Base-by-base conservation (phyloP, 92 coral and sea anemone genomes). In the Actinostola sp. region DNA sequence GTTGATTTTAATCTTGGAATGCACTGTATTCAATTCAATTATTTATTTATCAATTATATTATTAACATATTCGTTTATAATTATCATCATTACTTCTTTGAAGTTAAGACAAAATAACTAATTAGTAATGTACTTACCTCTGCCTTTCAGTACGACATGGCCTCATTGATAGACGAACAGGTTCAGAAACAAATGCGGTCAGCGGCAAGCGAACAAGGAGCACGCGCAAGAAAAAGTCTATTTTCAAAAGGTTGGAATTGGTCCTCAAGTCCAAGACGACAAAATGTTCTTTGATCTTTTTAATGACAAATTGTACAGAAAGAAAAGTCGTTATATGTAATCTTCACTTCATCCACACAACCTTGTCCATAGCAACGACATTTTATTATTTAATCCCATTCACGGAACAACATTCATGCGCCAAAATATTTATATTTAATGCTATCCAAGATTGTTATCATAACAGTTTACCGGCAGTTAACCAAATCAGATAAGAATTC, bases 211-310 rank as follows among this genome's bases (percentile, higher is more conserved):
- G 98, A 93, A 56, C 88, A 88, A 54, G 92, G 78, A 23, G 88
- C 65, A 41, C 38, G 84, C 26, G 77, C 85, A 17, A 80, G 76
- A 64, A 67, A 84, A 25, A 33, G 85, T 26, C 80, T 96, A 0
- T 90, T 93, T 43, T 64, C 90, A 25, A 92, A 84, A 72, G 83
- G 92, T n/a, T 93, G 98, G 98, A 77, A 92, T 28, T 93, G 98
- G 98, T 55, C 89, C 1, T 63, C 76, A 50, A 72, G 84, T 44
- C 76, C 67, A 51, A 67, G 67, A 70, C 67, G 70, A 50, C 88
- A 78, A 46, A 68, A 66, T 20, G 33, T 61, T 35, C n/a, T 36
- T 28, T 50, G 57, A 25, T 51, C 32, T 33, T 56, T 32, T n/a
- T n/a, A n/a, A n/a, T n/a, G n/a, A n/a, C n/a, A 68, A 31, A 48